Evolutionary conservation across 2,797 vertebrate genomes (phyloP).

Genomic region (Onychomys arenicola): DNA sequence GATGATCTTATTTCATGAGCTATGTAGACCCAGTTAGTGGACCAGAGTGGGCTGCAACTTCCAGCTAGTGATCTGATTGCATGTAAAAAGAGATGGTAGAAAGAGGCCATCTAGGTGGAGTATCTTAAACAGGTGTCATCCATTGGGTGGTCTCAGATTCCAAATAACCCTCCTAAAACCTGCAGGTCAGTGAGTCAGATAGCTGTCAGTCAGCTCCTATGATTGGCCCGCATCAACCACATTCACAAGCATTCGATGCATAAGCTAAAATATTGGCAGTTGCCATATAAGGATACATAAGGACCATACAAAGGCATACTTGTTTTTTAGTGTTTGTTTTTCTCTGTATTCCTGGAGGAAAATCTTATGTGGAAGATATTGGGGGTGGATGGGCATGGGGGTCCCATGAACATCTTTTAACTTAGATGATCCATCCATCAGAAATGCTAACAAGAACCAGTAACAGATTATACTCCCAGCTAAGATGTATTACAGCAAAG

Average conservation of each 20-base stretch:
- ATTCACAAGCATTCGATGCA: neutral
- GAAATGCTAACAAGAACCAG: neutral
- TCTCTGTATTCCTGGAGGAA: neutral
- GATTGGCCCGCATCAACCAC: neutral
- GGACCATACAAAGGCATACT: neutral
- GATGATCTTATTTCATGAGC: neutral
- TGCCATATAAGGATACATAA: neutral
- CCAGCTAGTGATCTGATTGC: neutral
- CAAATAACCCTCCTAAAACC: neutral
- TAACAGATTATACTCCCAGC: neutral
- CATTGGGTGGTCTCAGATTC: neutral
- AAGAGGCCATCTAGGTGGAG: neutral
- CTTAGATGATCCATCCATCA: neutral
- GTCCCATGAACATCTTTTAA: neutral
- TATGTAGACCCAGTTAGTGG: neutral
- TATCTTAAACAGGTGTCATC: neutral
- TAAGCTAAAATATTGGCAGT: neutral
- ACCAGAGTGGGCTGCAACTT: neutral
- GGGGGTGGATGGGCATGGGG: accelerated
- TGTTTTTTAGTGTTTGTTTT: neutral
- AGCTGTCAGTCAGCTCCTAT: neutral
- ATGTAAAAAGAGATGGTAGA: neutral
- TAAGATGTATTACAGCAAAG: neutral
- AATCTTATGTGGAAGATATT: neutral
- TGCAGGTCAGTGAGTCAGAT: neutral